Evolutionary conservation across 2,113 vertebrate species (phyloP).

Genomic region (Stigmatopora argus): DNA sequence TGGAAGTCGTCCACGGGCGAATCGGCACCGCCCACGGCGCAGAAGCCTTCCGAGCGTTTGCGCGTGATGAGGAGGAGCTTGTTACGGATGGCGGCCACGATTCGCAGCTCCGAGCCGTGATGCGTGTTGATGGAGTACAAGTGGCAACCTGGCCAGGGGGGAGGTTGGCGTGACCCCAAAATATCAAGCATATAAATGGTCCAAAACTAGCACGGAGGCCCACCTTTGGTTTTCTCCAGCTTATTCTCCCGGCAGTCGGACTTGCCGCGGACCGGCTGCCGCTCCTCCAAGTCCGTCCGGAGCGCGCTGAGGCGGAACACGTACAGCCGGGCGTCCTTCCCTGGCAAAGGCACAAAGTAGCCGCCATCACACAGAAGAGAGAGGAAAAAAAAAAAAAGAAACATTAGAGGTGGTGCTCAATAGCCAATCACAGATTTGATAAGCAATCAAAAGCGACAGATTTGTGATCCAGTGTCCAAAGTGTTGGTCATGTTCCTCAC

Average conservation of each 20-base stretch:
- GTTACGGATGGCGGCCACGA: slow-evolving; percentile 91
- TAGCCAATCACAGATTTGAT: no score
- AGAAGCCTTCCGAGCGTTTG: slow-evolving; percentile 68
- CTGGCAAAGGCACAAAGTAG: slow-evolving; percentile 58
- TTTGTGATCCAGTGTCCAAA: no score
- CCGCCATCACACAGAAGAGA: neutral
- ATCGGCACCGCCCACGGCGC: slow-evolving; percentile 60
- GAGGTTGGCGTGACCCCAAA: no score
- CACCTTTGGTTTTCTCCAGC: slow-evolving; percentile 97
- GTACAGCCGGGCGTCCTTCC: slow-evolving; percentile 90
- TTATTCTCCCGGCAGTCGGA: slow-evolving; percentile 93
- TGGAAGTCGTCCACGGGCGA: slow-evolving; percentile 96
- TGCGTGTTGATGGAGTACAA: slow-evolving; percentile 96
- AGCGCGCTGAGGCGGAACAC: slow-evolving; percentile 85
- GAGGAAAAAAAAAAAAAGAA: no score
- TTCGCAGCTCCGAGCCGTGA: slow-evolving; percentile 84
- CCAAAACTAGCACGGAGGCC: neutral
- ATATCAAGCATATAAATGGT: no score
- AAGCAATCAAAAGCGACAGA: no score
- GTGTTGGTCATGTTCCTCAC: slow-evolving; percentile 47
- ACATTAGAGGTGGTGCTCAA: no score
- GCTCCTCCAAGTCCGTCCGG: slow-evolving; percentile 77
- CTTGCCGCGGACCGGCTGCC: slow-evolving; percentile 75
- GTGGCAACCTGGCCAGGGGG: slow-evolving; percentile 81
- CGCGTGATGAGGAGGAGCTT: slow-evolving; percentile 94